A percentile compares a stretch with the other conserved stretches of the same genome.
Evolutionary conservation across 64 coral and sea anemone species (phyloP).

Genomic region (Montipora foliosa): DNA sequence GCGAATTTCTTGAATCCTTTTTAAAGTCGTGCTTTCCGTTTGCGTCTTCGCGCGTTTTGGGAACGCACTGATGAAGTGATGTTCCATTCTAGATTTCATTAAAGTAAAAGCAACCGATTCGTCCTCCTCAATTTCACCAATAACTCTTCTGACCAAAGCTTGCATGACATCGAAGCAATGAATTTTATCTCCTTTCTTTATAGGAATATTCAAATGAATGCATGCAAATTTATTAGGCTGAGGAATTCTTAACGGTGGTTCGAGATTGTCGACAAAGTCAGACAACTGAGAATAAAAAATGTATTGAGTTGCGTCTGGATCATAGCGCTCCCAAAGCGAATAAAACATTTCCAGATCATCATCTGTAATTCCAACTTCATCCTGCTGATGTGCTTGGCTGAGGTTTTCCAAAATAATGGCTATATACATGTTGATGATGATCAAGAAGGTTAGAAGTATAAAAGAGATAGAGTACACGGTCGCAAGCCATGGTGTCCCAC

Average conservation of each 20-base stretch:
- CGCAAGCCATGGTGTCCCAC: slow-evolving; percentile 88
- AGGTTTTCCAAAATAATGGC: slow-evolving; percentile 98
- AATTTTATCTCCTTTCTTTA: slow-evolving; percentile 88
- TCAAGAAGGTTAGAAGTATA: slow-evolving; percentile 92
- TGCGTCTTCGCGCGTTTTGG: slow-evolving; percentile 76
- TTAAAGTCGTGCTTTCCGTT: slow-evolving; percentile 89
- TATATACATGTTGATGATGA: slow-evolving; percentile 99
- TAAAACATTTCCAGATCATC: slow-evolving; percentile 99
- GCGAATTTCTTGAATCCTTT: slow-evolving; percentile 82
- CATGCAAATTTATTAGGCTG: slow-evolving; percentile 91
- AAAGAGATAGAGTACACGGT: slow-evolving; percentile 82
- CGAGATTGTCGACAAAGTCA: slow-evolving; percentile 92
- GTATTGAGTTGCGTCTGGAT: slow-evolving; percentile 86
- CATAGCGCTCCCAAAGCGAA: slow-evolving; percentile 83
- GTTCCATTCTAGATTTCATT: slow-evolving; percentile 93
- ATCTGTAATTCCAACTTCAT: slow-evolving; percentile 92
- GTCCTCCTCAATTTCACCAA: slow-evolving; percentile 84
- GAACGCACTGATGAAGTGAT: slow-evolving; percentile 86
- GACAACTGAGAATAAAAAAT: slow-evolving; percentile 83
- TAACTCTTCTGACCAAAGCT: slow-evolving; percentile 85
- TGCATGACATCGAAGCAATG: slow-evolving; percentile 99
- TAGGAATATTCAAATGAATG: slow-evolving; percentile 92
- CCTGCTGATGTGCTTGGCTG: slow-evolving; percentile 86
- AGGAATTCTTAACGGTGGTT: slow-evolving; percentile 82
- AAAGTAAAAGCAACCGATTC: slow-evolving; percentile 72